A percentile compares a stretch with the other conserved stretches of the same genome.
Evolutionary conservation across 2,888 invertebrate genomes (phyloP).

Genomic region (Heteromurus nitidus): DNA sequence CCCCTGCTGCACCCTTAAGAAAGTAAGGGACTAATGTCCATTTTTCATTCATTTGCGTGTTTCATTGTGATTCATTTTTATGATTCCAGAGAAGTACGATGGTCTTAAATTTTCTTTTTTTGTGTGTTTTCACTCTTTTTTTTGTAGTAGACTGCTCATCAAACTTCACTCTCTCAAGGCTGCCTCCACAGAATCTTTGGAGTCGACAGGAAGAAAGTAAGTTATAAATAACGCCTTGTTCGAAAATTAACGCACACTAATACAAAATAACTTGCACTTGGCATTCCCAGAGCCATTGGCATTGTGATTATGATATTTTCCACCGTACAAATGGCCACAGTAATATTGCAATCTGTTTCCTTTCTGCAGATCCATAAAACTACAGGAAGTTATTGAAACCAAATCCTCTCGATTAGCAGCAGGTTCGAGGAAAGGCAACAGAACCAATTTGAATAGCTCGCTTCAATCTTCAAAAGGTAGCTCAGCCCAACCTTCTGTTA

Average conservation of each 20-base stretch:
- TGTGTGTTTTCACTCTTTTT: background rate
- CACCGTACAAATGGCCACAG: no score
- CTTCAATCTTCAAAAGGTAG: background rate
- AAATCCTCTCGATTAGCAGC: background rate
- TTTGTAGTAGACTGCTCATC: slow-evolving; percentile 39
- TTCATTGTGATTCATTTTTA: no score
- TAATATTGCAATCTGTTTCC: background rate
- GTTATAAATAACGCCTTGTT: no score
- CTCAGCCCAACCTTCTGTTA: background rate
- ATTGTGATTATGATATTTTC: no score
- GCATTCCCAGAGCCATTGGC: no score
- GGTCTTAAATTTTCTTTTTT: background rate
- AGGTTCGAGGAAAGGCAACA: background rate
- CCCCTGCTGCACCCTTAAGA: slow-evolving; percentile 19
- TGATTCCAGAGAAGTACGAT: no score
- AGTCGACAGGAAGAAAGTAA: slow-evolving; percentile 52
- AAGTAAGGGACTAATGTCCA: slow-evolving; percentile 31
- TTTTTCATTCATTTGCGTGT: background rate
- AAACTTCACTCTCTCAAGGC: slow-evolving; percentile 44
- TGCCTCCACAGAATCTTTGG: slow-evolving; percentile 54
- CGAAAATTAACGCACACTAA: no score
- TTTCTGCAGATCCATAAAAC: slow-evolving; percentile 19
- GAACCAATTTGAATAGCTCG: slow-evolving; percentile 3
- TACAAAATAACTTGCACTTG: no score
- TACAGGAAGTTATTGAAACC: background rate